Conservation (phyloP, 2,797 vertebrate species). For the Pterois miles region DNA sequence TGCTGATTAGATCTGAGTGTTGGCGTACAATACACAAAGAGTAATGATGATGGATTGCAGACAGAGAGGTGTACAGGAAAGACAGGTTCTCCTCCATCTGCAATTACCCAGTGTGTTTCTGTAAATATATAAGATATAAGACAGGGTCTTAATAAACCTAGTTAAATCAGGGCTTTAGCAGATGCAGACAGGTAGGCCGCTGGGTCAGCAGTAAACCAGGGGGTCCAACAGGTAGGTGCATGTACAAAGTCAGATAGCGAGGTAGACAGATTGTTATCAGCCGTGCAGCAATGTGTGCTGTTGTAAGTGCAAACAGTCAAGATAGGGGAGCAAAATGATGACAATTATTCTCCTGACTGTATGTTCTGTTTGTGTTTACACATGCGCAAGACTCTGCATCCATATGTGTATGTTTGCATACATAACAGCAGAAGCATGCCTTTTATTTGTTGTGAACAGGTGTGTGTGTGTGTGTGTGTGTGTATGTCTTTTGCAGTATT, state of each 20-base stretch:
- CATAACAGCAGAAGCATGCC: constrained; percentile 62
- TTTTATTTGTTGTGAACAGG: constrained; percentile 60
- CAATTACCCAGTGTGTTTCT: constrained; percentile 25
- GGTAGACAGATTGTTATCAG: constrained; percentile 71
- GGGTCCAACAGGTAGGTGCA: constrained; percentile 50
- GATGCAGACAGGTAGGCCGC: constrained; percentile 13
- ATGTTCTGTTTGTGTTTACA: constrained; percentile 45
- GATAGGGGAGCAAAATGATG: constrained; percentile 42
- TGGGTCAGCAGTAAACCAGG: not conserved
- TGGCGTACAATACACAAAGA: not conserved
- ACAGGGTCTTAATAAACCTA: constrained; percentile 22
- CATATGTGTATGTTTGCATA: constrained; percentile 62
- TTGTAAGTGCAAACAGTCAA: constrained; percentile 74
- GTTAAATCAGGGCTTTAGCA: constrained; percentile 25
- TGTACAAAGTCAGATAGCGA: constrained; percentile 38
- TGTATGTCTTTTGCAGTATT: constrained; percentile 3
- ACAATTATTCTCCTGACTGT: constrained; percentile 39
- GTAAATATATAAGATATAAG: constrained; percentile 51
- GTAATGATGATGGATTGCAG: not conserved
- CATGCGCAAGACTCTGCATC: constrained; percentile 38
- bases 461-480: constrained; percentile 33
- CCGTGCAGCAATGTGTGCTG: constrained; percentile 39
- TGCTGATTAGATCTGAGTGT: constrained; percentile 28
- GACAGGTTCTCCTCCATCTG: constrained; percentile 31
- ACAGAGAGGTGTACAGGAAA: constrained; percentile 14